Evolutionary conservation across 2,113 vertebrate species (phyloP).

Genomic region (Pardalotus punctatus): DNA sequence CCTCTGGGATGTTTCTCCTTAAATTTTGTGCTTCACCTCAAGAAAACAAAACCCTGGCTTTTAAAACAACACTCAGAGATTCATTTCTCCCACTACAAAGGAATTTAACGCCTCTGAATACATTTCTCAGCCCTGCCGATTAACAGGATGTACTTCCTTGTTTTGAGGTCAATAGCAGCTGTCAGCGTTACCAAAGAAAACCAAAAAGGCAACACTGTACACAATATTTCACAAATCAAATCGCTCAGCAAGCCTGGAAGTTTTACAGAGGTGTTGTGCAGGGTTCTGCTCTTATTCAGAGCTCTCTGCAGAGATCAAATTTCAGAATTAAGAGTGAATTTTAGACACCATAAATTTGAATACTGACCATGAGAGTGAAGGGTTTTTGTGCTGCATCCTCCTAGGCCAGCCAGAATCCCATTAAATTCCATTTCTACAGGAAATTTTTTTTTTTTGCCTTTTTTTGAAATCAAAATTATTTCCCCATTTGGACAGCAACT

Average conservation of each 20-base stretch:
- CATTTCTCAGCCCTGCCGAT: background rate
- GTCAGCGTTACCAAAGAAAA: background rate
- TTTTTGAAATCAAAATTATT: background rate
- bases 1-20: background rate
- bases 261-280: background rate
- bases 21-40: background rate
- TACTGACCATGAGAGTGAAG: background rate
- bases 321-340: background rate
- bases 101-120: background rate
- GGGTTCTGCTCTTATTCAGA: background rate
- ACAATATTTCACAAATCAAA: background rate
- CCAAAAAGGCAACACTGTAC: background rate
- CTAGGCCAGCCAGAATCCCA: background rate
- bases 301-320: background rate
- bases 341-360: background rate
- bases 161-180: constrained; percentile 28
- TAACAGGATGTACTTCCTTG: background rate
- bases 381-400: background rate
- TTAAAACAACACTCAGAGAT: background rate
- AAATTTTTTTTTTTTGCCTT: background rate
- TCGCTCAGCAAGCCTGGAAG: background rate
- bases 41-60: background rate
- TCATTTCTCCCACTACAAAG: background rate
- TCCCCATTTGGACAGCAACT: too few relatives aligned
- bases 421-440: background rate